Base-by-base conservation (phyloP, 2,888 invertebrate genomes). In the Aphelenchoides bicaudatus region DNA sequence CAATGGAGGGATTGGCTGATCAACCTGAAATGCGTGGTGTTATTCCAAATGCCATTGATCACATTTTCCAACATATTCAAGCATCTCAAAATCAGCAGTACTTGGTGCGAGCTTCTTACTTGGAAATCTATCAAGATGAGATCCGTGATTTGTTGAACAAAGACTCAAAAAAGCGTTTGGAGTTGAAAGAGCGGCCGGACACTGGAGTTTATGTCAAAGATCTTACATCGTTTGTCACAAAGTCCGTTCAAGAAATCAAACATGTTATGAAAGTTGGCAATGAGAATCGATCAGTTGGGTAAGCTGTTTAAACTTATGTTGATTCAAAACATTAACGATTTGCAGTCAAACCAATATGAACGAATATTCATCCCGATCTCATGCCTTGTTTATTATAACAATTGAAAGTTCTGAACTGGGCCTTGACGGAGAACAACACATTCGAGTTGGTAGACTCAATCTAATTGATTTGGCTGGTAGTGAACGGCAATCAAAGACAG, bases 371-470 rank as follows among this genome's bases (percentile, higher is more conserved):
- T 65, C 66, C 27, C 74, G 83, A 64, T 92, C 92, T 47, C 98
- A 99, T 83, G 96, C 98, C 55, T 94, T 98, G 68, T 96, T 99
- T 82, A 88, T 93, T 80, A 90, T 99, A 72, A 92, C 92, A 52
- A 88, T 98, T 46, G 98, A 98, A 84, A 92, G 93, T 85, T 87
- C 88, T 65, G 86, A 83, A 79, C 64, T 85, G 37, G 87, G 86
- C 53, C 85, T 84, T 1, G 83, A 85, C 68, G 84, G 83, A 4
- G 81, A 84, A 63, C 82, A 81, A 64, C 81, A 84, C 72, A 85
- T 86, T 37, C 80, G 91, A 63, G 91, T 93, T 48, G 98, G 98
- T 39, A 91, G 93, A 80, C 82, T 99, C 73, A 98, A 98, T 84
- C 27, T 63, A 55, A 65, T 98, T 43, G 98, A 98, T 84, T 84